phyloP scores from a whole-genome alignment of 2,888 invertebrate genomes.

The Hololepta plana region DNA sequence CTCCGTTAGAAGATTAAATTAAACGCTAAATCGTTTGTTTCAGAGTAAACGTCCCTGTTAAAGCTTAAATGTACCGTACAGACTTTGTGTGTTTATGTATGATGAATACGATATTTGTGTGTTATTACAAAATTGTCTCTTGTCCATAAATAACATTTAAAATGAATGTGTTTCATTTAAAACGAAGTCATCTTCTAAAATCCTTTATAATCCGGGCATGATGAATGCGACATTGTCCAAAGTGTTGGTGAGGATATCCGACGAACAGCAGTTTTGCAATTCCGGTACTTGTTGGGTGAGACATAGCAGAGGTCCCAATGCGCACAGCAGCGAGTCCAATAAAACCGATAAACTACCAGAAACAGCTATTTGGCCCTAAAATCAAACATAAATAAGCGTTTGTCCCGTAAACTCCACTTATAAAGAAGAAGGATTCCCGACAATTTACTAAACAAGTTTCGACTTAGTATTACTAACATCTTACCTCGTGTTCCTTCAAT shows the following conservation, averaged over 20 bases:
- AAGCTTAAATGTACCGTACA: too few species aligned
- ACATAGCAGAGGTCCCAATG: slow-evolving; percentile 74
- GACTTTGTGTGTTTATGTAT: too few species aligned
- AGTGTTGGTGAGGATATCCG: slow-evolving; percentile 35
- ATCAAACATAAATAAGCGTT: slow-evolving; percentile 10
- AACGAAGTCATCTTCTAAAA: slow-evolving; percentile 1
- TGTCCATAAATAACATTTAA: neutral
- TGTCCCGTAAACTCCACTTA: neutral
- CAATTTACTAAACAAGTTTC: neutral
- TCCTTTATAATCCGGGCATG: slow-evolving; percentile 65
- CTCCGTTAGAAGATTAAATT: too few species aligned
- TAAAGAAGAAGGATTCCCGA: neutral
- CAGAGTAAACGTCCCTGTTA: too few species aligned
- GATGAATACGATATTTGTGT: too few species aligned
- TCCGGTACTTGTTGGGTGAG: slow-evolving; percentile 70
- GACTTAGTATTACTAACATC: neutral
- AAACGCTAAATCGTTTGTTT: too few species aligned
- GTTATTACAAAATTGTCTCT: too few species aligned
- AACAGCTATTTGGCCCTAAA: slow-evolving; percentile 81
- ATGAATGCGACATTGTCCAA: slow-evolving; percentile 91
- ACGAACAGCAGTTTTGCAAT: slow-evolving; percentile 42
- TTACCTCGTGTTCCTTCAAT: slow-evolving; percentile 78
- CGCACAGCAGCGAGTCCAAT: slow-evolving; percentile 80
- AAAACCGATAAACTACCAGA: slow-evolving; percentile 87
- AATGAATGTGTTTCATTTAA: slow-evolving; percentile 1